These are phyloP conservation scores for Trematocara nigrifrons DNA, from an alignment of 2,113 vertebrate genomes.

Conservation along the genomic window DNA sequence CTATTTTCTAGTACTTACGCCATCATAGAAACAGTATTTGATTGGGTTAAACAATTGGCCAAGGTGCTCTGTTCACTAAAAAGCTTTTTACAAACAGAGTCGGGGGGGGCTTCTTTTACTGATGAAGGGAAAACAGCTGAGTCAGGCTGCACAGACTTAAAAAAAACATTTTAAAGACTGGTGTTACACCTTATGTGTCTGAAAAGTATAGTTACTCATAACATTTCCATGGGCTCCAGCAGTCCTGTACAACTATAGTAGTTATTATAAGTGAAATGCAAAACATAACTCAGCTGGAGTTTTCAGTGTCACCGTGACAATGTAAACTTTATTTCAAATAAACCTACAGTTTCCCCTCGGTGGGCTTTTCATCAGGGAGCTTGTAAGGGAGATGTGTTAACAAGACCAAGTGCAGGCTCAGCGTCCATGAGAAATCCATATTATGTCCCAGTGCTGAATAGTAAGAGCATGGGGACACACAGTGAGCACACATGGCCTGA, in stretches of 20 bases:
- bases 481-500: neutral
- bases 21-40: neutral
- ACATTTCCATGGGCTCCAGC: neutral
- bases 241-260: neutral
- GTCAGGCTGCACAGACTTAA: neutral
- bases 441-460: neutral
- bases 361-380: neutral
- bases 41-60: neutral
- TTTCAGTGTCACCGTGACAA: neutral
- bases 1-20: neutral
- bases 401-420: neutral
- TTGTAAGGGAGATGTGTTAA: neutral
- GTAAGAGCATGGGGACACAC: neutral
- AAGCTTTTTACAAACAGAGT: rapidly evolving
- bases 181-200: neutral
- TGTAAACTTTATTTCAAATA: neutral
- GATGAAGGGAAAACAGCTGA: neutral
- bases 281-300: neutral
- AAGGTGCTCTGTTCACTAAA: neutral
- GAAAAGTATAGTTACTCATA: neutral
- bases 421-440: neutral
- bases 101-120: rapidly evolving
- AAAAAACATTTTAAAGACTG: neutral
- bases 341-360: neutral
- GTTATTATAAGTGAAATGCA: neutral